Evolutionary conservation across 2,888 invertebrate genomes (phyloP), one percentile per base, ranked within the genome.

Genomic region (Tridacna crocea): DNA sequence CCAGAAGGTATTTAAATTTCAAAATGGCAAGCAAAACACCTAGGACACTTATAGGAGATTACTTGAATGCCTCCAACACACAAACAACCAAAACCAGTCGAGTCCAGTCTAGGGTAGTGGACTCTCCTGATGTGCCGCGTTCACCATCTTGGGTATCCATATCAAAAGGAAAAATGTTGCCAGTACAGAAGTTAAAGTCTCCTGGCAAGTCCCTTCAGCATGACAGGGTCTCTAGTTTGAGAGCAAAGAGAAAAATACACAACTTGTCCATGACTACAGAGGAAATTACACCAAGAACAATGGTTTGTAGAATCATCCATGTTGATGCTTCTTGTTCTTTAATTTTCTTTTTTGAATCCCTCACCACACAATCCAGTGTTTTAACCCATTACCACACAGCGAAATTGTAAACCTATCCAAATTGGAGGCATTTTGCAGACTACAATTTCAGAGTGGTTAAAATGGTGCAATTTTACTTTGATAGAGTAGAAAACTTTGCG

Each of bases 151-250:
- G 47, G 47, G n/a, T 70, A 13, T 51, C 48, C 0, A 48, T 51
- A 24, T 47, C 70, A n/a, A n/a, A 36, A 17, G 46, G 48, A 13
- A 70, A 24, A 24, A n/a, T 0, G 6, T 19, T 24, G 6, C 11
- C 51, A 26, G 22, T 24, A 8, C 24, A 26, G 8, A 22, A 17
- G 3, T 24, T 12, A n/a, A 70, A 70, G 51, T 70, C 70, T 22
- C 70, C 70, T 11, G n/a, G 51, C 13, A 46, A 24, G n/a, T 6
- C 70, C 3, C 12, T 70, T 4, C 65, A 76, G 55, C 84, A 84
- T 79, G 76, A 84, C 48, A 63, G 84, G 48, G 80, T 84, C 8
- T 66, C 84, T n/a, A 84, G 78, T 72, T 55, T 84, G 11, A 75
- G 72, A 6, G 55, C 73, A n/a, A 84, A 76, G 17, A 79, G 76